Conservation (phyloP, 2,888 invertebrate species). For the Deilephila elpenor region DNA sequence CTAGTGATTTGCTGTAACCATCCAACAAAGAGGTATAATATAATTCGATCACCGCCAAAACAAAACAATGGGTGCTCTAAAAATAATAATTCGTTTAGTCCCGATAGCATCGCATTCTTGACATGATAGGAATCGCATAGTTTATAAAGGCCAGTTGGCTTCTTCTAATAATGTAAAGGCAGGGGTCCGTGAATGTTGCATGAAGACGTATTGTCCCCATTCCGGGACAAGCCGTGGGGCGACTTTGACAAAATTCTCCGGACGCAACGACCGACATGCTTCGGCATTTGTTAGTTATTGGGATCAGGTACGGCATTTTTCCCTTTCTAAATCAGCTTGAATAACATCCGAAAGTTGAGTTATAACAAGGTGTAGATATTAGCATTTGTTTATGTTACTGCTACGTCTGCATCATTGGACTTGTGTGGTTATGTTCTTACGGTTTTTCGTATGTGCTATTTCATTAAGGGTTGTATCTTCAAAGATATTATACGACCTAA, state of each 20-base stretch:
- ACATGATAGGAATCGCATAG: slow-evolving; percentile 62
- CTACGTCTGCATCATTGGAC: neutral
- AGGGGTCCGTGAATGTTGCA: slow-evolving; percentile 69
- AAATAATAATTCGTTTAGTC: slow-evolving; percentile 15
- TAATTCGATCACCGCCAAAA: neutral
- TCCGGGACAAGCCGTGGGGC: slow-evolving; percentile 56
- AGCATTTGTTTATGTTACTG: neutral
- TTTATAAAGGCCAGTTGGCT: slow-evolving; percentile 60
- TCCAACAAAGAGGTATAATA: neutral
- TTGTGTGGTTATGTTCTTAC: too few relatives aligned
- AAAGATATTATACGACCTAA: too few relatives aligned
- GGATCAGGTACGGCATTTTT: slow-evolving; percentile 1
- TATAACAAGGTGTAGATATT: neutral
- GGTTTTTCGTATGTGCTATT: too few relatives aligned
- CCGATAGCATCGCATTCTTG: slow-evolving; percentile 8
- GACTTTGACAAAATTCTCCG: slow-evolving; percentile 73
- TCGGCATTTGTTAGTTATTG: slow-evolving; percentile 43
- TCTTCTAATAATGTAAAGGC: slow-evolving; percentile 66
- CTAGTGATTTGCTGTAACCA: neutral
- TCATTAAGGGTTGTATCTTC: too few relatives aligned
- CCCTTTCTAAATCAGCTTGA: neutral
- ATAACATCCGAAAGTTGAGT: neutral
- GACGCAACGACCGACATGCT: slow-evolving; percentile 38
- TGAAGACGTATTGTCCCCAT: slow-evolving; percentile 73
- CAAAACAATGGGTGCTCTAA: neutral